Percentiles rank a stretch among this genome's conserved stretches.
phyloP scores from a whole-genome alignment of 1,140 invertebrate species.

The Steinernema khuongi region DNA sequence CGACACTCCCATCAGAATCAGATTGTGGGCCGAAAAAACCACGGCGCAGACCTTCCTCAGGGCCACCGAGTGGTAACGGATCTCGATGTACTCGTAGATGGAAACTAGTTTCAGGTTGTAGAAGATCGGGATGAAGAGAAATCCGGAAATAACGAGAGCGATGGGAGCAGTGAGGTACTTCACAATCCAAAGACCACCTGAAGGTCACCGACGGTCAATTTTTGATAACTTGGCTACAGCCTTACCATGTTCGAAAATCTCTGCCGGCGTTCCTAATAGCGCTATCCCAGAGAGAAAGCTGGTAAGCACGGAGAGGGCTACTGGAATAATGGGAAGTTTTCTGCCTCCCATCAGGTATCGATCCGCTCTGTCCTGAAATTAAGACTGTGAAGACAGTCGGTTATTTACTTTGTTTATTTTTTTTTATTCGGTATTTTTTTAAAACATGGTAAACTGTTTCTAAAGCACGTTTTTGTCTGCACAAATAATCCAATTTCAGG shows the following conservation, averaged over 20 bases:
- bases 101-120: not conserved
- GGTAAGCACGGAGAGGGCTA: conserved; percentile 46
- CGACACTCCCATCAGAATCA: not conserved
- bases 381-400: not conserved
- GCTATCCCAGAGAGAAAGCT: conserved; percentile 52
- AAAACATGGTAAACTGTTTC: no score
- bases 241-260: conserved; percentile 30
- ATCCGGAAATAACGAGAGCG: not conserved
- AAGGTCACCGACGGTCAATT: not conserved
- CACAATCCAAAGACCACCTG: not conserved
- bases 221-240: not conserved
- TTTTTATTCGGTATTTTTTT: not conserved
- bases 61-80: not conserved
- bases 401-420: not conserved
- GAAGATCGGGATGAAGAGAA: not conserved
- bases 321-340: conserved; percentile 42
- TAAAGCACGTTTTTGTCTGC: no score
- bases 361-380: not conserved
- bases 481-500: no score
- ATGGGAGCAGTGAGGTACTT: not conserved
- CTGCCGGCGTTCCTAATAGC: conserved; percentile 44
- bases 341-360: conserved; percentile 43
- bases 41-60: not conserved
- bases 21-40: not conserved
- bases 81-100: not conserved